Percentiles rank a stretch among this genome's conserved stretches.
phyloP scores from a whole-genome alignment of 1,140 invertebrate species.

The Drosophila fuyamai region DNA sequence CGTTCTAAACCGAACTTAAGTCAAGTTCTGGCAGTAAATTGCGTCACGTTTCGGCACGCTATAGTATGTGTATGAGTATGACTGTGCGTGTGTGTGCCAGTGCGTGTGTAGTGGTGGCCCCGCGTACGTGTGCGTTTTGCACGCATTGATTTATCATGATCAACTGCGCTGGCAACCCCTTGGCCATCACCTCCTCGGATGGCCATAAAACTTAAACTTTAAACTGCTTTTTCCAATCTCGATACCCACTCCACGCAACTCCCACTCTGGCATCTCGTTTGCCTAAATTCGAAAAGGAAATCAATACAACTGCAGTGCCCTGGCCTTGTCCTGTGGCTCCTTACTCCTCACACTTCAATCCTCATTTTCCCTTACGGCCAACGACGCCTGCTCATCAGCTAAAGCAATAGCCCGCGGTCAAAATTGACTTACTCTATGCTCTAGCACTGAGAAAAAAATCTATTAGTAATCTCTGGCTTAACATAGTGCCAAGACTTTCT shows the following conservation, averaged over 20 bases:
- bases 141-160: slow-evolving; percentile 84
- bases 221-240: slow-evolving; percentile 60
- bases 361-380: slow-evolving; percentile 5
- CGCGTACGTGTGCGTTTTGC: slow-evolving; percentile 80
- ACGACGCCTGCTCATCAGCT: slow-evolving; percentile 72
- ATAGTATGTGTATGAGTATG: slow-evolving; percentile 25
- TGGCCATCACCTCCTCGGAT: slow-evolving; percentile 21
- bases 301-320: slow-evolving; percentile 75
- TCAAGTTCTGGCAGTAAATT: slow-evolving; percentile 82
- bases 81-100: slow-evolving; percentile 19
- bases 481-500: no score
- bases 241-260: slow-evolving; percentile 22
- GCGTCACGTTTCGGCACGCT: slow-evolving; percentile 80
- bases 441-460: slow-evolving; percentile 18
- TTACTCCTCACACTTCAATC: neutral
- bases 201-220: slow-evolving; percentile 71
- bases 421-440: slow-evolving; percentile 63
- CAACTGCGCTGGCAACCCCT: slow-evolving; percentile 70
- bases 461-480: neutral
- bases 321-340: slow-evolving; percentile 1
- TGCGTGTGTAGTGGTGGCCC: slow-evolving; percentile 30
- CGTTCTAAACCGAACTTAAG: slow-evolving; percentile 67
- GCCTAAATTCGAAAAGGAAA: slow-evolving; percentile 59
- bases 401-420: slow-evolving; percentile 79
- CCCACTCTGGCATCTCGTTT: slow-evolving; percentile 44